phyloP scores from a whole-genome alignment of 2,888 invertebrate genomes.

The Geotrupes spiniger region DNA sequence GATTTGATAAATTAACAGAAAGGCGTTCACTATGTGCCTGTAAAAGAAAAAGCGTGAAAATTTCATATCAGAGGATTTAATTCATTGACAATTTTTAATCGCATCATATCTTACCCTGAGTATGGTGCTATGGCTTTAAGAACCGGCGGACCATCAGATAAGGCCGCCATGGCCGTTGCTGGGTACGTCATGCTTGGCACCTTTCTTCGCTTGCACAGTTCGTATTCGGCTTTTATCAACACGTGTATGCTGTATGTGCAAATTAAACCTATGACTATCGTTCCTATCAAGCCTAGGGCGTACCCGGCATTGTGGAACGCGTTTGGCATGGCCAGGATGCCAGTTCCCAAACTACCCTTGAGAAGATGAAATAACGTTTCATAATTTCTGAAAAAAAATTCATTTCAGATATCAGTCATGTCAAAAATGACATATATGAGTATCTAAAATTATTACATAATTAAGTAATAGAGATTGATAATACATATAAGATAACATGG shows the following conservation, averaged over 20 bases:
- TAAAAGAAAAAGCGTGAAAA: conserved; percentile 38
- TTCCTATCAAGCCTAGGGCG: conserved; percentile 74
- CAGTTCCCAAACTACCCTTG: conserved; percentile 89
- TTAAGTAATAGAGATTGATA: no score
- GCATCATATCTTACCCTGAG: conserved; percentile 61
- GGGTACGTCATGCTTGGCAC: conserved; percentile 70
- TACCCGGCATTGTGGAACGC: conserved; percentile 84
- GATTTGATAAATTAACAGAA: conserved; percentile 84
- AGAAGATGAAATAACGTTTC: conserved; percentile 82
- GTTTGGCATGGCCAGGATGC: conserved; percentile 86
- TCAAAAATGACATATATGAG: no score
- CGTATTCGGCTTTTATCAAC: conserved; percentile 69
- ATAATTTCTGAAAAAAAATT: conserved; percentile 58
- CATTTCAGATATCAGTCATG: no score
- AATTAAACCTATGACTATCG: conserved; percentile 79
- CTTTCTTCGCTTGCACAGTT: conserved; percentile 57
- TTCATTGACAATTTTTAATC: no score
- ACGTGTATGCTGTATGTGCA: conserved; percentile 95
- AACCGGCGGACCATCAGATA: conserved; percentile 71
- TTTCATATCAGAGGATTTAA: conserved; percentile 13
- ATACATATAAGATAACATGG: no score
- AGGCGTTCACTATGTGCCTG: conserved; percentile 71
- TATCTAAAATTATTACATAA: no score
- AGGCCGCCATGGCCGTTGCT: conserved; percentile 73
- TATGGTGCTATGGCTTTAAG: conserved; percentile 63